Base-by-base conservation (phyloP, 37 sponge, comb jelly and placozoan genomes). In the Hormiphora californensis region DNA sequence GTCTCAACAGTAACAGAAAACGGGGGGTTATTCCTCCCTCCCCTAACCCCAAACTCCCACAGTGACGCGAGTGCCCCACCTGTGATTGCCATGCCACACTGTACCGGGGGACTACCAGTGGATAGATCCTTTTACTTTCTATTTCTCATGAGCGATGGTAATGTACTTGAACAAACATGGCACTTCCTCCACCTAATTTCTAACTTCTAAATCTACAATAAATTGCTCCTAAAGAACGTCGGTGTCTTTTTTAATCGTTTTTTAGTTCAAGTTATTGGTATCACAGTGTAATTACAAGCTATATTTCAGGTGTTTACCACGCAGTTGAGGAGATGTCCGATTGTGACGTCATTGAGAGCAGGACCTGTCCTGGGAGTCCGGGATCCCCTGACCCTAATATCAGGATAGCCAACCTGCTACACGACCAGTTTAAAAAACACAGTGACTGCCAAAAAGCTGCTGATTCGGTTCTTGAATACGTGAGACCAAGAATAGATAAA, bases 351-450 rank as follows among this genome's bases (percentile, higher is more conserved):
- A 46, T 22, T 43, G 81, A 40, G 41, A 27, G 43, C 46, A 33
- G 25, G 0, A 33, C 19, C 9, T n/a, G n/a, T n/a, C n/a, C n/a
- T n/a, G n/a, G n/a, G n/a, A n/a, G n/a, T n/a, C n/a, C n/a, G n/a
- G n/a, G n/a, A n/a, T 73, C 81, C 2, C 81, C 81, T 4, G 81
- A 73, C 44, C 81, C 81, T 11, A 73, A 73, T 46, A 73, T 73
- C 25, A 21, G 81, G 46, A 73, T 73, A 73, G 81, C 81, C 5
- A 11, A 73, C 44, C 44, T 73, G 9, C 81, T 73, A 25, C 81
- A 73, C 38, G 36, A 73, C 44, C 46, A 73, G 38, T 28, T 73
- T 43, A 73, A 73, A 17, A 43, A 73, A 28, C 81, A 73, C 23
- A 39, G 35, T 17, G 81, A 73, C 38, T 73, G 81, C 23, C 81